These are phyloP conservation scores for Coregonus ussuriensis DNA, from an alignment of 2,797 vertebrate genomes.

Conservation along the genomic window DNA sequence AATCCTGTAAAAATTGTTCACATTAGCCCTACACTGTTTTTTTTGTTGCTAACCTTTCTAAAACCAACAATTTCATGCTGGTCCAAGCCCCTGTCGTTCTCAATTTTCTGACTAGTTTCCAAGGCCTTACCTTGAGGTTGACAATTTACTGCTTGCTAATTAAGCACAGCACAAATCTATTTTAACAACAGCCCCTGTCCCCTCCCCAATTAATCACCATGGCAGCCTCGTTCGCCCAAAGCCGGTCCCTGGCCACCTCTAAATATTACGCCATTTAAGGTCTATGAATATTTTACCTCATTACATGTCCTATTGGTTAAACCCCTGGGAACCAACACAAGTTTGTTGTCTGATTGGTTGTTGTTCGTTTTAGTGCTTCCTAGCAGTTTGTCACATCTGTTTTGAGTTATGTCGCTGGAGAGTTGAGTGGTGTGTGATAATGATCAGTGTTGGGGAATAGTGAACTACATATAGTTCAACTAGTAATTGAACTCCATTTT, in stretches of 20 bases:
- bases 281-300: constrained; percentile 39
- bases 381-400: not conserved
- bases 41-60: not conserved
- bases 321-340: not conserved
- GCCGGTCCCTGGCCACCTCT: constrained; percentile 16
- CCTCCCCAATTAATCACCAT: constrained; percentile 57
- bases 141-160: constrained; percentile 38
- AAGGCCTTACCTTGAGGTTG: constrained; percentile 33
- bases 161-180: constrained; percentile 56
- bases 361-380: too few relatives aligned
- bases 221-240: constrained; percentile 29
- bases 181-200: constrained; percentile 32
- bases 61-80: not conserved
- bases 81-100: not conserved
- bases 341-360: constrained; percentile 11
- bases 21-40: not conserved
- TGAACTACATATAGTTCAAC: too few relatives aligned
- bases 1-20: not conserved
- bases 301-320: not conserved
- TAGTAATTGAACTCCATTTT: too few relatives aligned
- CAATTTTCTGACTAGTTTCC: constrained; percentile 14
- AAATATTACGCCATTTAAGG: constrained; percentile 39
- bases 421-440: not conserved
- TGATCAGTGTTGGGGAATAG: too few relatives aligned
- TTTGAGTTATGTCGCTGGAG: not conserved